Base-by-base conservation (phyloP, 2,797 vertebrate species). In the Perodicticus potto region DNA sequence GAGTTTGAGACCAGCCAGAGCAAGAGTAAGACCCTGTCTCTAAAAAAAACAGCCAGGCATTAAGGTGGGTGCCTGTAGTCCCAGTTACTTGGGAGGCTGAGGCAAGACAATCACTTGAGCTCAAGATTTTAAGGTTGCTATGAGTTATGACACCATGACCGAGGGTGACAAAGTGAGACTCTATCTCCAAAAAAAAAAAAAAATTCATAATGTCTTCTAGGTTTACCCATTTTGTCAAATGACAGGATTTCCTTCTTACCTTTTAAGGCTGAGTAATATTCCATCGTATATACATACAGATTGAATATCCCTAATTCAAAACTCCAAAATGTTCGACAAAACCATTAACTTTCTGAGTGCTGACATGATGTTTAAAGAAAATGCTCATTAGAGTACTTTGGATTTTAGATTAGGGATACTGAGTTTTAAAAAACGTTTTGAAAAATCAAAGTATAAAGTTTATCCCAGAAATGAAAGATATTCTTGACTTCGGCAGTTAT, bases 381-480 rank as follows among this genome's bases (percentile, higher is more conserved):
- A 37, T 59, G 22, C 55, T 80, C 77, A 80, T 5, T 57, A 34
- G 23, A 80, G 34, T n/a, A 80, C 8, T 80, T 80, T 80, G 53
- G 77, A 27, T 37, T 59, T 59, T 14, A 2, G 77, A 80, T 80
- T 59, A 17, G n/a, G 77, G 77, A 59, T 59, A n/a, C n/a, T 59
- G 32, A 57, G 34, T 20, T 14, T 27, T 2, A 49, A 34, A 34
- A 78, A 63, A n/a, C 22, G 1, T 1, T 22, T 19, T 80, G 27
- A 11, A 32, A 57, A 94, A 55, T 84, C 19, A 70, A 85, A 94
- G 59, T 84, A 91, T 40, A 83, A 69, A 70, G 40, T 20, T 94
- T 73, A 87, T n/a, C 17, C 29, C 55, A 89, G 45, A 82, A 93
- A 95, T 83, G 25, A 88, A 95, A 91, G n/a, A 59, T 45, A 81